Percentiles rank a stretch among this genome's conserved stretches.
These are phyloP conservation scores for Mormyrus iriodes DNA, from an alignment of 2,113 vertebrate genomes.

Conservation along the genomic window DNA sequence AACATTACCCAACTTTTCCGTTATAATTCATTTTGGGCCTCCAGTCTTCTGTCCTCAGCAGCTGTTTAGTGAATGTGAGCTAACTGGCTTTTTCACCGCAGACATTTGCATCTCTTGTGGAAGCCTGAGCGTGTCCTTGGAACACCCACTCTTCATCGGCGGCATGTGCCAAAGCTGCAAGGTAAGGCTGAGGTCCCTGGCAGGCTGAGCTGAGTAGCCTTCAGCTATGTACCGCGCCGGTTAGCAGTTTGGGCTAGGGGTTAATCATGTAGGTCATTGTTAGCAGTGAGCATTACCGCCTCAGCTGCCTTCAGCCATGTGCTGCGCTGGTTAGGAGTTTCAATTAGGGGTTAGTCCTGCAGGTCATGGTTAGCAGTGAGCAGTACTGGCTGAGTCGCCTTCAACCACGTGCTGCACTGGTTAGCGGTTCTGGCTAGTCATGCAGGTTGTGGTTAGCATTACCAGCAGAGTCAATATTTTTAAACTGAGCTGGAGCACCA, in stretches of 20 bases:
- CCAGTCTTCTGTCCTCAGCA: background rate
- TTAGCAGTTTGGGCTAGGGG: background rate
- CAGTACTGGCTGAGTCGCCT: background rate
- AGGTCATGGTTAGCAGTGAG: background rate
- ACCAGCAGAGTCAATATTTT: background rate
- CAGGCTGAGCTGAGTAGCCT: background rate
- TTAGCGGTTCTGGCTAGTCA: background rate
- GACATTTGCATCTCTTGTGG: conserved; percentile 97
- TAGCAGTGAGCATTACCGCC: background rate
- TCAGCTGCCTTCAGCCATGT: background rate
- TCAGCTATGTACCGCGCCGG: too few relatives aligned
- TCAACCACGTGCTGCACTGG: background rate
- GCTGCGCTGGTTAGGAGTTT: background rate
- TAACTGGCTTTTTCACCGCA: conserved; percentile 39
- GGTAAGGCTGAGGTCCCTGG: conserved; percentile 52
- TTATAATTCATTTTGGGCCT: background rate
- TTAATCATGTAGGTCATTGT: background rate
- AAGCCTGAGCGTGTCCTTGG: conserved; percentile 86
- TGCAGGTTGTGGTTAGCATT: background rate
- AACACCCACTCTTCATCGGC: conserved; percentile 89
- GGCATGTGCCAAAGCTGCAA: conserved; percentile 99
- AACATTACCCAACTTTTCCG: background rate
- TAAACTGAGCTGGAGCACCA: background rate
- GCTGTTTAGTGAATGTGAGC: background rate
- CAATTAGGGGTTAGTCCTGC: background rate